Base-by-base conservation (phyloP, 2,888 invertebrate genomes). In the Lacanobia oleracea region DNA sequence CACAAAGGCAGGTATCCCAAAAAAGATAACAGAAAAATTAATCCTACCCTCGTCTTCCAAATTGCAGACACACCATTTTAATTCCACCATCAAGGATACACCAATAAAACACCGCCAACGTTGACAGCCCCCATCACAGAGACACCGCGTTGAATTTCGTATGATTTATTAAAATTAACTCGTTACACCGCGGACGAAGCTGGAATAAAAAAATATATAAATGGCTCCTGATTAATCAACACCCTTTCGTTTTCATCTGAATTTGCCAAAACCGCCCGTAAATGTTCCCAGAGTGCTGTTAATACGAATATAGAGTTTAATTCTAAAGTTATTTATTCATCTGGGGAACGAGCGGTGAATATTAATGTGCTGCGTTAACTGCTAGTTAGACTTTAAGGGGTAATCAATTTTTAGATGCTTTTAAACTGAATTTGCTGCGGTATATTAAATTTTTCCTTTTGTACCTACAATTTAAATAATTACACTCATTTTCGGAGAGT, bases 141-240 rank as follows among this genome's bases (percentile, higher is more conserved):
- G 67, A 60, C 56, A 66, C 65, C 21, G 72, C 67, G 82, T 74
- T 74, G 82, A 77, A 67, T 84, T 83, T 72, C 77, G 66, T 68
- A 73, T 87, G 87, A 86, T 86, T 86, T 87, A 86, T 86, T 71
- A 78, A 75, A 77, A 81, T 86, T 71, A 86, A 80, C 83, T 79
- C 74, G 79, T 75, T 76, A 69, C 72, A 63, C 72, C n/a, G 78
- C 68, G 78, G 57, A 63, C 64, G 67, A 50, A 40, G 53, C 33
- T 27, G n/a, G 71, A 65, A 81, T 71, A 81, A 82, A 75, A 84
- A 84, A 79, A 86, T 66, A 82, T 72, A 77, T 65, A 78, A 79
- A 82, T 86, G 72, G 67, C 65, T 51, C 27, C 75, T 75, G 77
- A 82, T 85, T 85, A 86, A 85, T 85, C 87, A 86, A 80, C 69